Percentiles rank a stretch among this genome's conserved stretches.
phyloP scores from a whole-genome alignment of 2,797 vertebrate species.

The Alfaro cultratus region DNA sequence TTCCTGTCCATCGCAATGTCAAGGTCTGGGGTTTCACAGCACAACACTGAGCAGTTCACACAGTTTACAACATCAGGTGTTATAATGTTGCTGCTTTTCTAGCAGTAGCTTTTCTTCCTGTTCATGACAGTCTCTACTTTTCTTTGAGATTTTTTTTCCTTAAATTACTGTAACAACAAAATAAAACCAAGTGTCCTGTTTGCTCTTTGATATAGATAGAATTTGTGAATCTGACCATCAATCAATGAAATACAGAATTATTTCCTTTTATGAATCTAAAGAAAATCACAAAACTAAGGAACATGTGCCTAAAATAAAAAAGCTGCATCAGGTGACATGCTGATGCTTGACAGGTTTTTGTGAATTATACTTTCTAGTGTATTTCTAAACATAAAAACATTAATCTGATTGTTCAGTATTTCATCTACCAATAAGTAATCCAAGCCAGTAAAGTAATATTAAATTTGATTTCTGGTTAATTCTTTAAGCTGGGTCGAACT shows the following conservation, averaged over 20 bases:
- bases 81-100: background rate
- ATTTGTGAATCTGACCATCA: background rate
- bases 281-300: background rate
- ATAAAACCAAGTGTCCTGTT: background rate
- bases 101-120: background rate
- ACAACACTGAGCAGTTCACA: background rate
- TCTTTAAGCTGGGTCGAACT: background rate
- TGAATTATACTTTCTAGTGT: background rate
- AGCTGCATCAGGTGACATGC: no score
- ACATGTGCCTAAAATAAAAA: no score
- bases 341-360: background rate
- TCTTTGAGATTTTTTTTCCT: background rate
- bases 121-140: background rate
- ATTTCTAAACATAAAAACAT: background rate
- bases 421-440: background rate
- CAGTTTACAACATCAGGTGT: background rate
- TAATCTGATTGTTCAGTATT: background rate
- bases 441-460: background rate
- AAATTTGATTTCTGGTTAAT: background rate
- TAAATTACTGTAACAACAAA: background rate
- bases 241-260: background rate
- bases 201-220: background rate
- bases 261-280: background rate
- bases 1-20: background rate
- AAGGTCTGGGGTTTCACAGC: background rate